phyloP scores from a whole-genome alignment of 2,888 invertebrate species.

The Sminthurides aquaticus region DNA sequence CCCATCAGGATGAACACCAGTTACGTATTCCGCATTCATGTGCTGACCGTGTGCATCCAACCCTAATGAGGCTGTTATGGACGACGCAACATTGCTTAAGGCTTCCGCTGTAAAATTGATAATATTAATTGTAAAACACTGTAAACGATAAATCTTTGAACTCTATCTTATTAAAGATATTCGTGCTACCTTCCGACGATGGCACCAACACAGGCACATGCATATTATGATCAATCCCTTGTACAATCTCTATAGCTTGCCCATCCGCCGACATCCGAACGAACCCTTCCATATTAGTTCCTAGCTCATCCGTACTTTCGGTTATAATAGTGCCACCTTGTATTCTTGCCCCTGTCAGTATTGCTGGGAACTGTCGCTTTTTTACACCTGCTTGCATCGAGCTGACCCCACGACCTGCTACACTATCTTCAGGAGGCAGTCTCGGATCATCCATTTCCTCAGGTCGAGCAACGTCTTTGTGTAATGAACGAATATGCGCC shows the following conservation, averaged over 20 bases:
- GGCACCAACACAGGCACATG: conserved; percentile 31
- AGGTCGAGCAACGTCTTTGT: conserved; percentile 60
- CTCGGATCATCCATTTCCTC: conserved; percentile 46
- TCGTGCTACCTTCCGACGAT: conserved; percentile 35
- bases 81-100: conserved; percentile 53
- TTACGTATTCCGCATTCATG: conserved; percentile 26
- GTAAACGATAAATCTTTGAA: too few species aligned
- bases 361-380: conserved; percentile 36
- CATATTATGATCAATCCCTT: conserved; percentile 27
- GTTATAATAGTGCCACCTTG: conserved; percentile 9
- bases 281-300: conserved; percentile 18
- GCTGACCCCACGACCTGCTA: conserved; percentile 27
- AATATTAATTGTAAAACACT: too few species aligned
- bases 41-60: conserved; percentile 48
- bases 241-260: conserved; percentile 37
- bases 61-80: conserved; percentile 54
- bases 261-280: conserved; percentile 39
- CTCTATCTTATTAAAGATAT: not conserved
- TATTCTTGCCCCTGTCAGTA: conserved; percentile 24
- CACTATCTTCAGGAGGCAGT: conserved; percentile 32
- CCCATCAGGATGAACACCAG: conserved; percentile 33
- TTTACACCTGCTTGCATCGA: conserved; percentile 21
- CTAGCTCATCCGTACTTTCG: conserved; percentile 19
- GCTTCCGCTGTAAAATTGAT: conserved; percentile 52
- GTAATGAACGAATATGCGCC: conserved; percentile 60